A percentile compares a stretch with the other conserved stretches of the same genome.
Conservation (phyloP, 2,113 vertebrate species). For the Petromus typicus region DNA sequence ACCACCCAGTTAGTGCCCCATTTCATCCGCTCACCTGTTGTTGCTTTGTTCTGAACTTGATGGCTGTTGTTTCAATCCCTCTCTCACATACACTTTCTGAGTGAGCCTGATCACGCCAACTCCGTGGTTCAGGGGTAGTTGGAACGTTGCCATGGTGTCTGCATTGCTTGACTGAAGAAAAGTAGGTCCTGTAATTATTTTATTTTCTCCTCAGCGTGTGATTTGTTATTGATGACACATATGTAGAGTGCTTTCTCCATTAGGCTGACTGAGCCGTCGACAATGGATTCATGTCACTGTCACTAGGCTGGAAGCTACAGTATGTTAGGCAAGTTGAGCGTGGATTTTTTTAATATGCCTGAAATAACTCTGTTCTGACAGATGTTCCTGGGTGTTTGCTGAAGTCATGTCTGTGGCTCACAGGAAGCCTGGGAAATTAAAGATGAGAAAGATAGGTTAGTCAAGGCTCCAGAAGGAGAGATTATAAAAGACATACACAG, state of each 20-base stretch:
- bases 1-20: constrained; percentile 56
- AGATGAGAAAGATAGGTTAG: constrained; percentile 33
- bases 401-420: constrained; percentile 51
- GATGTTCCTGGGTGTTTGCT: constrained; percentile 53
- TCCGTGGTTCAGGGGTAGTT: constrained; percentile 51
- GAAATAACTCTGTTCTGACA: constrained; percentile 43
- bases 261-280: constrained; percentile 27
- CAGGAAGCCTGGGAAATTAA: constrained; percentile 40
- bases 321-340: constrained; percentile 19
- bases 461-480: neutral
- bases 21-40: constrained; percentile 75
- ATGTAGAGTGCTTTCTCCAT: neutral
- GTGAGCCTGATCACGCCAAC: constrained; percentile 26
- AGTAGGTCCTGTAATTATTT: constrained; percentile 76
- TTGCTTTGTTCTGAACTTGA: constrained; percentile 72
- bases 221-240: constrained; percentile 55
- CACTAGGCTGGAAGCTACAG: neutral
- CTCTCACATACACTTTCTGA: constrained; percentile 34
- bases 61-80: constrained; percentile 63
- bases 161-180: constrained; percentile 59
- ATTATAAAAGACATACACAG: neutral
- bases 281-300: neutral
- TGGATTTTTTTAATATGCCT: constrained; percentile 12
- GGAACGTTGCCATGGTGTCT: constrained; percentile 48
- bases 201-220: constrained; percentile 71